Conservation (phyloP, 2,888 invertebrate genomes). For the Polydrusus tereticollis region DNA sequence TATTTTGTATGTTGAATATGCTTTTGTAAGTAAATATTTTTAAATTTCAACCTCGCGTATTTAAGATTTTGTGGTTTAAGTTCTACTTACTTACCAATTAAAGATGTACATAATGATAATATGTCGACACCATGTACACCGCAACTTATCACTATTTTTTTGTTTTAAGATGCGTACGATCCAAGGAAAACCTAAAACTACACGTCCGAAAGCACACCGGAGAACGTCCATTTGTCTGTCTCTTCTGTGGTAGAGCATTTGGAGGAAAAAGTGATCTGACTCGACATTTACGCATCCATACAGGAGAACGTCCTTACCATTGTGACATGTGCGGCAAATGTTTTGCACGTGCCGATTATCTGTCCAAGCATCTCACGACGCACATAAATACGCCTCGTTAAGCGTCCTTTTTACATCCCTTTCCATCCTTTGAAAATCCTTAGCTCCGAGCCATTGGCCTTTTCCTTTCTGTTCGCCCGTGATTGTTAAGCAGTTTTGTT, state of each 20-base stretch:
- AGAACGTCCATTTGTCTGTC: slow-evolving; percentile 90
- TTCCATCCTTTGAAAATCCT: slow-evolving; percentile 21
- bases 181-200: slow-evolving; percentile 88
- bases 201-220: slow-evolving; percentile 91
- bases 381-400: slow-evolving; percentile 83
- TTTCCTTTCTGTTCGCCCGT: slow-evolving; percentile 31
- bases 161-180: slow-evolving; percentile 76
- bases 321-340: slow-evolving; percentile 94
- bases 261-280: slow-evolving; percentile 91
- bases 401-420: slow-evolving; percentile 43
- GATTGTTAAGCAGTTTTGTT: slow-evolving; percentile 7
- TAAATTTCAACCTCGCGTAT: too few relatives aligned
- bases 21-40: too few relatives aligned
- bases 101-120: too few relatives aligned
- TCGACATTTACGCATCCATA: slow-evolving; percentile 88
- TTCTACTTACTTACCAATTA: too few relatives aligned
- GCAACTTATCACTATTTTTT: background rate
- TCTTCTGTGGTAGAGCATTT: slow-evolving; percentile 90
- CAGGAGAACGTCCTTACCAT: slow-evolving; percentile 90
- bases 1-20: too few relatives aligned
- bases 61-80: too few relatives aligned
- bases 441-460: slow-evolving; percentile 41
- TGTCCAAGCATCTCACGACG: slow-evolving; percentile 91
- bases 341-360: slow-evolving; percentile 90
- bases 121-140: too few relatives aligned